Evolutionary conservation across 2,888 invertebrate species (phyloP), one percentile per base, ranked within the genome.

Genomic region (Calliopum simillimum): DNA sequence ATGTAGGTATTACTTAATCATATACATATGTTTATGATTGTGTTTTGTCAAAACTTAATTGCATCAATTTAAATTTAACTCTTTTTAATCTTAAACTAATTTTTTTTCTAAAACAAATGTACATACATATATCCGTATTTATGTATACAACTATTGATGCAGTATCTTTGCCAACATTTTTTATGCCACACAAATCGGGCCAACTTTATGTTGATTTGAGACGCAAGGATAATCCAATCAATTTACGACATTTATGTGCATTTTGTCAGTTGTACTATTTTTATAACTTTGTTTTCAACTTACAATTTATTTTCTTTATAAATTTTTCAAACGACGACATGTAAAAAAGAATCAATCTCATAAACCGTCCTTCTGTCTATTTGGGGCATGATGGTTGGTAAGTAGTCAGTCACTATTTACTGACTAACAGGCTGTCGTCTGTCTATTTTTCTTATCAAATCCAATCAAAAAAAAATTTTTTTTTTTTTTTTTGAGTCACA

Each of bases 161-260:
- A 33, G 33, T 33, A 33, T 33, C 33, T 33, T n/a, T 33, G 33
- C 33, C 33, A 33, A 33, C 8, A n/a, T n/a, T n/a, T 33, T 33
- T 33, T 33, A 33, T 33, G 33, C 33, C 33, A 8, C 8, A 8
- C 33, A 33, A 33, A 33, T 33, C 33, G 33, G 8, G 33, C 33
- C 33, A 33, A 33, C 33, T 19, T 43, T 21, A 33, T 65, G 43
- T 47, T 43, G 46, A 67, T 58, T 58, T 25, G n/a, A 67, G 58
- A 49, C 23, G 67, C 67, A 47, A 41, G 6, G 41, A 14, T 56
- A 67, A 67, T 67, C 58, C 58, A 67, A 67, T 67, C 67, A 67
- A 67, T 67, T 67, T 58, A 58, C 58, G 67, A 67, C 47, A 47
- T 67, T 67, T 67, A 58, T 33, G 65, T 33, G 47, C 65, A 43